Conservation (phyloP, 2,797 vertebrate species). For the Xyrichtys novacula region DNA sequence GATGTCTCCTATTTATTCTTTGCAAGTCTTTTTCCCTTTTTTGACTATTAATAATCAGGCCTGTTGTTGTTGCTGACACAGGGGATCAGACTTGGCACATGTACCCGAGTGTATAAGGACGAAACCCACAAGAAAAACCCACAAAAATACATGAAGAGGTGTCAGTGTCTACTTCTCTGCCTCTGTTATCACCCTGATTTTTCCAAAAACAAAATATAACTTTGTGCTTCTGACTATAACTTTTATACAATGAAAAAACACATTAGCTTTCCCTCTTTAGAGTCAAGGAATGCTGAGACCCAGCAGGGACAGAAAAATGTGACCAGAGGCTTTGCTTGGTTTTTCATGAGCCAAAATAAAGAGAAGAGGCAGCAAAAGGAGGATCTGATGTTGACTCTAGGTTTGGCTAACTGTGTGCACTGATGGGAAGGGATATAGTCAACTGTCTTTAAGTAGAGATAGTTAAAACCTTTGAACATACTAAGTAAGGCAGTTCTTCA, state of each 20-base stretch:
- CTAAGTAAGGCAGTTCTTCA: too few relatives aligned
- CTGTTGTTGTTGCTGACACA: constrained; percentile 18
- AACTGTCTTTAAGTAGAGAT: too few relatives aligned
- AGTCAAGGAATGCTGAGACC: constrained; percentile 47
- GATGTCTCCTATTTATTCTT: background rate
- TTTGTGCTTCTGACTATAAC: constrained; percentile 51
- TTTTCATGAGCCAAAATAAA: constrained; percentile 7
- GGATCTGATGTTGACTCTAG: background rate
- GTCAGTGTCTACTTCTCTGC: constrained; percentile 35
- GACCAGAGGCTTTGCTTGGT: background rate
- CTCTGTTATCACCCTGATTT: constrained; percentile 43
- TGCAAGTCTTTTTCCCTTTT: constrained; percentile 18
- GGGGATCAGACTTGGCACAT: constrained; percentile 11
- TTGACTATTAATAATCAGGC: background rate
- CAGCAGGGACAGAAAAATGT: constrained; percentile 26
- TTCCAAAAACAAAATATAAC: constrained; percentile 64
- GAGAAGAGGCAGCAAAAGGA: constrained; percentile 5
- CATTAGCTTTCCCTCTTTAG: constrained; percentile 32
- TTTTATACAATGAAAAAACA: constrained; percentile 55
- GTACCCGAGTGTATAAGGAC: background rate
- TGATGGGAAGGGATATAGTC: too few relatives aligned
- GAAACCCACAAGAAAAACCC: constrained; percentile 6
- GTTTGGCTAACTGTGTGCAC: background rate
- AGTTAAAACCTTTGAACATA: too few relatives aligned
- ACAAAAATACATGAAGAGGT: constrained; percentile 28